These are phyloP conservation scores for Ypsolopha sequella DNA, from an alignment of 2,888 invertebrate species.

Conservation along the genomic window DNA sequence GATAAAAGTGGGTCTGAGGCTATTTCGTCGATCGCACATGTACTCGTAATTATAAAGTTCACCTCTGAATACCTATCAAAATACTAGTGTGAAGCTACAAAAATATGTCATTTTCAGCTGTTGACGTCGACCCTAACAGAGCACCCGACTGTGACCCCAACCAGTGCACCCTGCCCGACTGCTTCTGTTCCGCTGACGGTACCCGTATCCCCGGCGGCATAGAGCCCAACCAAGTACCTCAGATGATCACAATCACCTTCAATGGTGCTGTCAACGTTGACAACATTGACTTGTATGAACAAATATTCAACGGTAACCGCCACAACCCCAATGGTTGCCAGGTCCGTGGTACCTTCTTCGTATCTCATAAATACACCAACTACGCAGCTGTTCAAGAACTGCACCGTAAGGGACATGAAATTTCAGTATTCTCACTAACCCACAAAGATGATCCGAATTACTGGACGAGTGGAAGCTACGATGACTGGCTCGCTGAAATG, in stretches of 20 bases:
- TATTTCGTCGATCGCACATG: too few relatives aligned
- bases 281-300: conserved; percentile 92
- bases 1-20: too few relatives aligned
- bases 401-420: conserved; percentile 91
- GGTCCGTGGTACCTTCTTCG: conserved; percentile 91
- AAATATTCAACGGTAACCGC: conserved; percentile 87
- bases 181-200: conserved; percentile 94
- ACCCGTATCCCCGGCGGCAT: conserved; percentile 89
- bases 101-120: conserved; percentile 67
- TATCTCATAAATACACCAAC: conserved; percentile 93
- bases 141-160: conserved; percentile 93
- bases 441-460: conserved; percentile 94
- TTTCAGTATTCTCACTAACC: conserved; percentile 91
- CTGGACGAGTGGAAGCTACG: conserved; percentile 89
- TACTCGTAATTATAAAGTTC: too few relatives aligned
- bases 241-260: conserved; percentile 94
- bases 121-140: conserved; percentile 90
- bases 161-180: conserved; percentile 90
- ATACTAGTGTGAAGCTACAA: too few relatives aligned
- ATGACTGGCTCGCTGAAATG: conserved; percentile 96
- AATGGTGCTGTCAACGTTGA: conserved; percentile 94
- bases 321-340: conserved; percentile 92
- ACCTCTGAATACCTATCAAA: too few relatives aligned
- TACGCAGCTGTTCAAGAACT: conserved; percentile 92
- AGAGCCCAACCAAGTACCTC: conserved; percentile 88